Evolutionary conservation across 2,888 invertebrate species (phyloP), one percentile per base, ranked within the genome.

Genomic region (Ametastegia equiseti): DNA sequence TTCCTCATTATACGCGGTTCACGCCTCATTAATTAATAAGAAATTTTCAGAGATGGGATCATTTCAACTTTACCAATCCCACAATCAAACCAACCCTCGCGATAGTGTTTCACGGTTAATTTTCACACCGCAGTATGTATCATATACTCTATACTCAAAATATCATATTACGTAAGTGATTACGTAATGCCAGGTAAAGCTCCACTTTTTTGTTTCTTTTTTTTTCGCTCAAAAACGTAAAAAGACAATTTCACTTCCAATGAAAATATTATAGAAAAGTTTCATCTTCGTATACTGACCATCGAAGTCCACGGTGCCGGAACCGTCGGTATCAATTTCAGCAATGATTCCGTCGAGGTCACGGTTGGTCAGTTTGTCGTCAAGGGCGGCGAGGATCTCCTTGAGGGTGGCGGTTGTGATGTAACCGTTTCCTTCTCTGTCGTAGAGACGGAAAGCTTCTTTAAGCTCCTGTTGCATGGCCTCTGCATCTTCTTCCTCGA

Each of bases 231-330:
- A 30, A 30, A 60, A 60, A 27, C 23, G 3, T 4, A 15, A 54
- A 11, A 23, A 54, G 3, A 54, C 19, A 23, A 54, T 2, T 9
- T 19, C 54, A 9, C 19, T 6, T 2, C 9, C 7, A 1, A 19
- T 6, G 6, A 11, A 23, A 54, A 11, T 23, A 9, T 54, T 69
- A 5, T 15, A 47, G 47, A 15, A 30, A n/a, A n/a, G n/a, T n/a
- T 42, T 27, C 13, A 71, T n/a, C 82, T 27, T 11, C 27, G 9
- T 36, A 79, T 80, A 87, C 91, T 91, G 92, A 98, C 98, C 99
- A 94, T 99, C 99, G 92, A 99, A 99, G 93, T 99, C 99, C 86
- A 99, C 99, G 85, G 99, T 99, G 90, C 99, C 99, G 85, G 98
- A 98, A 80, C 98, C 98, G 92, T 99, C 99, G 83, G 98, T 98